phyloP scores from a whole-genome alignment of 2,797 vertebrate genomes.

The Falco peregrinus region DNA sequence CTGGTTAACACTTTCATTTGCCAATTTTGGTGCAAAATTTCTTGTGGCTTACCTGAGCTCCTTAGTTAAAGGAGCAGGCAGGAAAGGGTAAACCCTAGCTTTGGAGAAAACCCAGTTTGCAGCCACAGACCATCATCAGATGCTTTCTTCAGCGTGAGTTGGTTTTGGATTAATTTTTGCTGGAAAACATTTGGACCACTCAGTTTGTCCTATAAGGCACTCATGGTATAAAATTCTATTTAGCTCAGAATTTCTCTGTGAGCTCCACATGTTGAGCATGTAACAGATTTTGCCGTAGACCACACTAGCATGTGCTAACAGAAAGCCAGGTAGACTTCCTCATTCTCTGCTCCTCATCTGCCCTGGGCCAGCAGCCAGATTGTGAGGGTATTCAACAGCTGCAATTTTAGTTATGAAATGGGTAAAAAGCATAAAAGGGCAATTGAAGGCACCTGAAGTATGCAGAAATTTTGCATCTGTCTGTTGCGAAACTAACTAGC shows the following conservation, averaged over 20 bases:
- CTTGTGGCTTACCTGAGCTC: background rate
- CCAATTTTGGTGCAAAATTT: background rate
- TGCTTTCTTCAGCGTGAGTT: background rate
- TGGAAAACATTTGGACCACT: slow-evolving; percentile 7
- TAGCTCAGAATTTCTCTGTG: background rate
- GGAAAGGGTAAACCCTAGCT: background rate
- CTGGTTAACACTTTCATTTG: background rate
- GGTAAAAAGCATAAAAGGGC: background rate
- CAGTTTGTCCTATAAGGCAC: background rate
- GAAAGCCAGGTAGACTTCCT: background rate
- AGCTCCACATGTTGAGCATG: background rate
- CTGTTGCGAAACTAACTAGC: background rate
- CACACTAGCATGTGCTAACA: rapidly evolving
- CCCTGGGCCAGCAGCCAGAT: background rate
- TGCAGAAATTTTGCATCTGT: background rate
- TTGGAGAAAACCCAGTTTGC: background rate
- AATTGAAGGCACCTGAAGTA: background rate
- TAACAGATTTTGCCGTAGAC: background rate
- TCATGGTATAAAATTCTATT: background rate
- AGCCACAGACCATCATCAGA: background rate
- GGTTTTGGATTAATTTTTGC: background rate
- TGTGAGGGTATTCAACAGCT: background rate
- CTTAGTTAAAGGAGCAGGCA: background rate
- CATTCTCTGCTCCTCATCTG: background rate
- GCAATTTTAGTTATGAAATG: background rate